Evolutionary conservation across 2,888 invertebrate genomes (phyloP), one percentile per base, ranked within the genome.

Genomic region (Gari tellinella): DNA sequence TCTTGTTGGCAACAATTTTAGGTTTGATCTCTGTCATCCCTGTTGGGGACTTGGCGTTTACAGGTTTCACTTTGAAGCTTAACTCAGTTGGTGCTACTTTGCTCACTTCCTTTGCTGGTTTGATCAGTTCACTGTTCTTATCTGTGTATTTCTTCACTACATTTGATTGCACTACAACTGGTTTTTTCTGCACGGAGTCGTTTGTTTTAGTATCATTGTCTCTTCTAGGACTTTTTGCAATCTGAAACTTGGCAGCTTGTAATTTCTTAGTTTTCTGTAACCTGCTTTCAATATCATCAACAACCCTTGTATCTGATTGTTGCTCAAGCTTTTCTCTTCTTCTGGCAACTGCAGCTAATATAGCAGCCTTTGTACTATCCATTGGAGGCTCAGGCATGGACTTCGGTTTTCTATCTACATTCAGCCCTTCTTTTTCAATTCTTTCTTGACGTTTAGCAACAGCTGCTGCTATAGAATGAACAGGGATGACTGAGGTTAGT

Each of bases 341-440:
- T 60, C 81, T 86, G n/a, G 88, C 89, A 2, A 91, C 88, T 5
- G 91, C 91, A 14, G 87, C 89, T 61, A 88, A 81, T 41, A 91
- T 84, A 7, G 90, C 91, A 46, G 86, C 86, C 46, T 90, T 90
- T 65, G 75, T 68, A 19, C 75, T 68, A 60, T 83, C 79, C 5
- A 63, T 63, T 19, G 61, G 57, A 37, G 23, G 60, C 21, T 65
- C 52, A 40, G 61, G 43, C 41, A 57, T 23, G 3, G 51, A 17
- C 45, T 77, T 79, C 10, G 57, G 55, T 63, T 76, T 64, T 26
- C 67, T 65, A 2, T 74, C 63, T 21, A 85, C 76, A 64, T 80
- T 82, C 12, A 80, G 81, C 14, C 86, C 88, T 17, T 83, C 86
- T 21, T 61, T 78, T 26, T 89, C 85, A 19, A 90, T 75, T 41